These are phyloP conservation scores for Ceuthmochares aereus DNA, from an alignment of 2,113 vertebrate genomes.

Conservation along the genomic window DNA sequence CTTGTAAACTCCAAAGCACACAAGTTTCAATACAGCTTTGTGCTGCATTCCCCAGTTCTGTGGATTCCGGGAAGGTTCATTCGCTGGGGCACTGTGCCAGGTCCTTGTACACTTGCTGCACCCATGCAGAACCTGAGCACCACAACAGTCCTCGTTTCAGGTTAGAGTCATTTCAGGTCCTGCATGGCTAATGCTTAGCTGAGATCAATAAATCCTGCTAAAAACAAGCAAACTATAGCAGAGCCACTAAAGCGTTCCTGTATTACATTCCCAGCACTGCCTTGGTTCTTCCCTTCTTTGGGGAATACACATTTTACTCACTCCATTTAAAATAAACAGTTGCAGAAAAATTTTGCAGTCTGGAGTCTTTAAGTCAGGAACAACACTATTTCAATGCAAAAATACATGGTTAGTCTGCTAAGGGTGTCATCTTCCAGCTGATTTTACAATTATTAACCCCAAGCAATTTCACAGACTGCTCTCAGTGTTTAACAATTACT, in stretches of 20 bases:
- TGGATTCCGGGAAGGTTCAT: background rate
- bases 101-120: background rate
- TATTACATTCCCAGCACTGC: background rate
- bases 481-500: background rate
- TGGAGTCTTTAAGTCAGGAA: background rate
- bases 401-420: background rate
- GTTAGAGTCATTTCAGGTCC: background rate
- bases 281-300: background rate
- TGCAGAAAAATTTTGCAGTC: background rate
- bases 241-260: background rate
- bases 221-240: background rate
- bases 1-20: background rate
- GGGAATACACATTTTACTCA: background rate
- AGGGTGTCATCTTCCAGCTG: background rate
- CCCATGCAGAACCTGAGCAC: background rate
- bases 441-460: background rate
- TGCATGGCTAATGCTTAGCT: background rate
- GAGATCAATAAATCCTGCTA: background rate
- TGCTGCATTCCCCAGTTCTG: background rate
- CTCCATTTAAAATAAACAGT: background rate
- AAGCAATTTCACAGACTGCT: background rate
- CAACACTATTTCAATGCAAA: background rate
- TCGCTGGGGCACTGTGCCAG: rapidly evolving
- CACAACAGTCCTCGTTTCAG: background rate
- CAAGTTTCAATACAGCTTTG: background rate